Evolutionary conservation across 2,888 invertebrate genomes (phyloP), one percentile per base, ranked within the genome.

Genomic region (Beris morrisii): DNA sequence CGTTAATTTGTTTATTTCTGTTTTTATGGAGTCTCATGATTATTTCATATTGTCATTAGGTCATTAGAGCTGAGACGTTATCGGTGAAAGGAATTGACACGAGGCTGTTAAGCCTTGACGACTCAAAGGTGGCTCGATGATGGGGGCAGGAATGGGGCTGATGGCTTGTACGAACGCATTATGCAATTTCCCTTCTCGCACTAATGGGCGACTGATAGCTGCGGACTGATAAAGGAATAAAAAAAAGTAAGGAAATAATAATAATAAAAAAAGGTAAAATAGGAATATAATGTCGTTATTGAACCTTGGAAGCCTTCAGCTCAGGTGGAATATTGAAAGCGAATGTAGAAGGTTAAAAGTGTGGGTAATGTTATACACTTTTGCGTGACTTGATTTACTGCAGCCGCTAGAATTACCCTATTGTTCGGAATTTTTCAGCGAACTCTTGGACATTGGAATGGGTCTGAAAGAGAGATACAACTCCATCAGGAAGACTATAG

Each of bases 1-100:
- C 59, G 59, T 59, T 59, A 59, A 59, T 59, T 59, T 59, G 59
- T 59, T 59, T 59, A 59, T 59, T 59, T 59, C 59, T 59, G 59
- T 59, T 59, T 59, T 59, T 59, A 59, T 59, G 59, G 59, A 48
- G 48, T 59, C 31, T 46, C 59, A 59, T 59, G 59, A 59, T 44
- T 59, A 59, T 59, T 59, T 59, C 12, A 59, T 50, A 32, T 48
- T 59, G 31, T 59, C 59, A 59, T 59, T 59, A 59, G 59, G 59
- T 50, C 59, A 59, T 59, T 48, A 44, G 59, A 48, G 50, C 31
- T 11, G 6, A 28, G 31, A 13, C 48, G 59, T 46, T 30, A 59
- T 44, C 48, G 48, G 38, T 56, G 55, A 43, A 38, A 13, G 38
- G 13, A n/a, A 56, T 56, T 15, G 55, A 43, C 55, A 56, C 43